phyloP scores from a whole-genome alignment of 2,113 vertebrate species.

The Callocephalon fimbriatum region DNA sequence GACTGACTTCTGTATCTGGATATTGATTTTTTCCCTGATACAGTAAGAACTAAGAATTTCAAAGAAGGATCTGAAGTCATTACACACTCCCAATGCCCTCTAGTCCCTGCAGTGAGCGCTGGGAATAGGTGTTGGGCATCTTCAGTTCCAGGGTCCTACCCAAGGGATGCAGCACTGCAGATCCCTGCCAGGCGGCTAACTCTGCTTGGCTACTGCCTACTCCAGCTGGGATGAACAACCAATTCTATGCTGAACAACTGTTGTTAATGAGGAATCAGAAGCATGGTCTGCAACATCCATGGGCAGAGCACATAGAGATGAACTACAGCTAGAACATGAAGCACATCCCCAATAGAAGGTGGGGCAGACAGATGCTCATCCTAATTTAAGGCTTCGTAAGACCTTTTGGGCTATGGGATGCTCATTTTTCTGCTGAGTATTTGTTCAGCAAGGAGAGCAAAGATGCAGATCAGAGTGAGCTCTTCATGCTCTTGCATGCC shows the following conservation, averaged over 20 bases:
- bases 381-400: not conserved
- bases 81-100: not conserved
- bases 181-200: not conserved
- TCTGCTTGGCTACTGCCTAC: not conserved
- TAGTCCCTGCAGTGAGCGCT: fast-evolving
- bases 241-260: not conserved
- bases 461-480: not conserved
- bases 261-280: not conserved
- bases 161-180: not conserved
- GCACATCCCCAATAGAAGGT: not conserved
- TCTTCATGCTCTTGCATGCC: not conserved
- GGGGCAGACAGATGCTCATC: not conserved
- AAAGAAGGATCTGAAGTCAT: not conserved
- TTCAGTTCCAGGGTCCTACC: not conserved
- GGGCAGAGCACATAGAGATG: not conserved
- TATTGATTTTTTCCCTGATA: not conserved
- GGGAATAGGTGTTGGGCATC: not conserved
- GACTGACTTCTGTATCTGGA: not conserved
- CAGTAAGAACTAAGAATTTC: not conserved
- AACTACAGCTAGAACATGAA: not conserved
- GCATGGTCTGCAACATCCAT: not conserved
- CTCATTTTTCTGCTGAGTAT: not conserved
- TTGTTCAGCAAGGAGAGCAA: not conserved
- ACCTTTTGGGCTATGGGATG: not conserved
- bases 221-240: not conserved